These are phyloP conservation scores for Panthera uncia DNA, from an alignment of 2,113 vertebrate genomes.

Conservation along the genomic window DNA sequence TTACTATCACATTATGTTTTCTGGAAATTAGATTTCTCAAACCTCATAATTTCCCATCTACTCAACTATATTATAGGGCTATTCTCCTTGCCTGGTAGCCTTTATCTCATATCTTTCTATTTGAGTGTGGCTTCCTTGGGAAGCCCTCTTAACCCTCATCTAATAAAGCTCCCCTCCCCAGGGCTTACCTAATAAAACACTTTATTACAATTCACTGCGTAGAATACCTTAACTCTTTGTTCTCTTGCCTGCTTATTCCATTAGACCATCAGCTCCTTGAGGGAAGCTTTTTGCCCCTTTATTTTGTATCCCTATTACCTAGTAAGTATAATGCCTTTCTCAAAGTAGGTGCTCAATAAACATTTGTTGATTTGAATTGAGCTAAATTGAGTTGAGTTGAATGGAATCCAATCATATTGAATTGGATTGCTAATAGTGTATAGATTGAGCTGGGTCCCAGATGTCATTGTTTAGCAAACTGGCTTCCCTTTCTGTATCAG, in stretches of 20 bases:
- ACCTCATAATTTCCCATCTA: not conserved
- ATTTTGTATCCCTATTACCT: not conserved
- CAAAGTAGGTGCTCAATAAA: not conserved
- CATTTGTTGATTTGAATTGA: not conserved
- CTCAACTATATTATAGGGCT: not conserved
- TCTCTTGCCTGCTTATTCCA: not conserved
- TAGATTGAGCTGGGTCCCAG: not conserved
- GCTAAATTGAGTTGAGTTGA: not conserved
- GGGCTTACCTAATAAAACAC: not conserved
- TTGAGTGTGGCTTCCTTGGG: not conserved
- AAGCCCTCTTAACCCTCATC: not conserved
- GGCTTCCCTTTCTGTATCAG: not conserved
- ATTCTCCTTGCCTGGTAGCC: not conserved
- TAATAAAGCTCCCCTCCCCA: not conserved
- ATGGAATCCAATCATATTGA: not conserved
- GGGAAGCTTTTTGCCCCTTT: not conserved
- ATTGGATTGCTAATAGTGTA: not conserved
- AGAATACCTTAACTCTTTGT: not conserved
- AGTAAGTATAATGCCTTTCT: not conserved
- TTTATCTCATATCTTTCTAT: not conserved
- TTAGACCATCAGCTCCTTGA: not conserved
- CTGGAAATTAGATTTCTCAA: not conserved
- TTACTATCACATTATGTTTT: not conserved
- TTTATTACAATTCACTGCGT: not conserved
- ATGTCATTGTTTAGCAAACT: constrained; percentile 28